Evolutionary conservation across 2,888 invertebrate genomes (phyloP), one percentile per base, ranked within the genome.

Genomic region (Melitaea athalia): DNA sequence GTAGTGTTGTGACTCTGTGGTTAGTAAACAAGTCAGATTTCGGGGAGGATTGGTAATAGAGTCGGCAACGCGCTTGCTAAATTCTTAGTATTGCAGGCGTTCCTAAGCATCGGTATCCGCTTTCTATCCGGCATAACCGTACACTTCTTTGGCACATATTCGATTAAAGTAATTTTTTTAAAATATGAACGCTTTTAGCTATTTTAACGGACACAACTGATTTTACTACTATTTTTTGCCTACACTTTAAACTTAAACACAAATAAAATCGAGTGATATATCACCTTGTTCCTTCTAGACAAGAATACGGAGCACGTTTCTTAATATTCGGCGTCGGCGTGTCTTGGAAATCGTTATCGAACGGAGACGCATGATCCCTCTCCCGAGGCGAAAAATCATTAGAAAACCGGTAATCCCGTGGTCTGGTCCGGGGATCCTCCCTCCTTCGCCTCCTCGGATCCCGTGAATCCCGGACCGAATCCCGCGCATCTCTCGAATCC

Each of bases 381-480:
- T 92, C 92, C 14, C 93, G 83, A 33, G 94, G 94, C 0, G 94
- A 93, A 81, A 95, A 95, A 79, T 95, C 95, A 75, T 93, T 94
- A 17, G 95, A 95, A 81, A 95, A 94, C 52, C 94, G 83, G 67
- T 93, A 93, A 72, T 86, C 80, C 12, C 81, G 70, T 64, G 78
- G 73, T 57, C 77, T 74, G 59, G 75, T 68, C 0, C 78, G 74
- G 12, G 76, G 72, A 0, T 76, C 76, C 15, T 85, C 79, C 17
- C 81, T 72, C 55, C 78, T 68, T 52, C 77, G 74, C 0, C 79
- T 75, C n/a, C 77, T 74, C 17, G 79, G 76, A 24, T 80, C 78
- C 53, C 88, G 82, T 33, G 85, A 81, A 6, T 79, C 78, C 0
- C 81, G 74, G 5, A 72, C 63, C 1, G 94, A 94, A 82, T 77